phyloP scores from a whole-genome alignment of 2,113 vertebrate genomes.

The Regulus satrapa region DNA sequence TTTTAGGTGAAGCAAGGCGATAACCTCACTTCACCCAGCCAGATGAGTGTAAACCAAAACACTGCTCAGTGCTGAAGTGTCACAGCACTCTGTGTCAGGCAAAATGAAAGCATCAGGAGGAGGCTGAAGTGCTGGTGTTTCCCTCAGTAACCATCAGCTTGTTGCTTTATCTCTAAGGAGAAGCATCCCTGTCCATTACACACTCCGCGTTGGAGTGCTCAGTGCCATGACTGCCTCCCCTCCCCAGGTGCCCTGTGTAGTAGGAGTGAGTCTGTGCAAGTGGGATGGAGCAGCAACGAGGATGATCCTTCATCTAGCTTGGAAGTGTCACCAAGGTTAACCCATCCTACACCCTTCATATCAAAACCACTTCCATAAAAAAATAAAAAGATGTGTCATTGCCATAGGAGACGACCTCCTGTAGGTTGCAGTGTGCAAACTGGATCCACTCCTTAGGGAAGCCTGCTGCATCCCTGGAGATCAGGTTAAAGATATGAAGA shows the following conservation, averaged over 20 bases:
- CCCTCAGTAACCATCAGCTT: neutral
- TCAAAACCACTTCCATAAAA: neutral
- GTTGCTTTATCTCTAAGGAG: neutral
- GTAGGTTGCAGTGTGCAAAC: neutral
- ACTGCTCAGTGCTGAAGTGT: neutral
- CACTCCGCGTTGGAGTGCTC: neutral
- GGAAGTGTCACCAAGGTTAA: neutral
- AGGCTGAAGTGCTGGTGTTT: neutral
- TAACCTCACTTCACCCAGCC: neutral
- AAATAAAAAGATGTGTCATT: neutral
- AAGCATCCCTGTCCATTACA: neutral
- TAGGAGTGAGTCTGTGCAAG: neutral
- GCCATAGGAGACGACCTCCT: fast-evolving
- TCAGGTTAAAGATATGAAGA: neutral
- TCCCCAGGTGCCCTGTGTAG: neutral
- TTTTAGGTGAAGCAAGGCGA: neutral
- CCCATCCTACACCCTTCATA: neutral
- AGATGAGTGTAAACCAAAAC: neutral
- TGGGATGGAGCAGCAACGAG: fast-evolving
- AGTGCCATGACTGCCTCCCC: neutral
- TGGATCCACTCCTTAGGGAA: neutral
- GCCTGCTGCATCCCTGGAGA: neutral
- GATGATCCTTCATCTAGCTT: neutral
- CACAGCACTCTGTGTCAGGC: neutral
- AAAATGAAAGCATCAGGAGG: neutral